These are phyloP conservation scores for Tetragnatha versicolor DNA, from an alignment of 1,140 invertebrate genomes.

Conservation along the genomic window DNA sequence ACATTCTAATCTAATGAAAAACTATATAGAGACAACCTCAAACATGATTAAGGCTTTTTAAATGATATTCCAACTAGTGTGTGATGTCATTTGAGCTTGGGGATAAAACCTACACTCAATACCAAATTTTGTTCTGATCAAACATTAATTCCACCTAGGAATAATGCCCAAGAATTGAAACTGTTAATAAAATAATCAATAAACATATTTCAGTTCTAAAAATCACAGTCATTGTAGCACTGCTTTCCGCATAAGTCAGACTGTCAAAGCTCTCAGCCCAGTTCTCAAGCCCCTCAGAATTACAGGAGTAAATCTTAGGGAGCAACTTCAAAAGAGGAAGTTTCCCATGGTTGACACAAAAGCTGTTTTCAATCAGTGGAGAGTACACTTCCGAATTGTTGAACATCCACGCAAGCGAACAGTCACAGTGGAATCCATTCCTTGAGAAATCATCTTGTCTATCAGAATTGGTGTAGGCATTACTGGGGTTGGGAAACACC, in stretches of 20 bases:
- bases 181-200: background rate
- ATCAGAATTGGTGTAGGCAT: background rate
- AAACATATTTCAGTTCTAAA: background rate
- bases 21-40: too few species aligned
- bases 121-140: too few species aligned
- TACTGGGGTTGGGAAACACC: background rate
- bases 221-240: background rate
- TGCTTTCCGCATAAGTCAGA: background rate
- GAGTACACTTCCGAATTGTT: background rate
- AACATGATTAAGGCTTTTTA: too few species aligned
- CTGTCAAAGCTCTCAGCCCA: background rate
- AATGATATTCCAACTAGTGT: too few species aligned
- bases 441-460: background rate
- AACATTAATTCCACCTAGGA: too few species aligned
- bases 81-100: too few species aligned
- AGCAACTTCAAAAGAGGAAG: background rate
- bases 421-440: constrained; percentile 13
- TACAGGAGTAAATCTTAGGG: background rate
- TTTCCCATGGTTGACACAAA: background rate
- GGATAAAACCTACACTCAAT: too few species aligned
- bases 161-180: too few species aligned
- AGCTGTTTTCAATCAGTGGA: background rate
- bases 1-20: too few species aligned
- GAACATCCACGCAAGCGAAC: background rate
- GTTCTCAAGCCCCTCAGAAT: background rate